These are phyloP conservation scores for Icerya purchasi DNA, from an alignment of 2,888 invertebrate species.

Conservation along the genomic window DNA sequence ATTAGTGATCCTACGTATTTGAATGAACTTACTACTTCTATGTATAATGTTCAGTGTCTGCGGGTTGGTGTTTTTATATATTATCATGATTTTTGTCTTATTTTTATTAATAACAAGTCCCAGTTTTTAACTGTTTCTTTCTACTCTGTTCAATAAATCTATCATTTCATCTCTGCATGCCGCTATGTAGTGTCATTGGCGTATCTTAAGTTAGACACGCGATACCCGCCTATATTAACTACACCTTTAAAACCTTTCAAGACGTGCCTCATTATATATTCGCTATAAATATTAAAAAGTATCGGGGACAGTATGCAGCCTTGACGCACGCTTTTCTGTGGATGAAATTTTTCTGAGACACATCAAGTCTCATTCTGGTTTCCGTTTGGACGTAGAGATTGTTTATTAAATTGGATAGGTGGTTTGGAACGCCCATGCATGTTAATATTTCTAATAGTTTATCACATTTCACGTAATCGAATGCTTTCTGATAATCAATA, in stretches of 20 bases:
- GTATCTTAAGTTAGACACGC: neutral
- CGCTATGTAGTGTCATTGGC: neutral
- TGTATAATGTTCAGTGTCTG: no score
- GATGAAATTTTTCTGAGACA: neutral
- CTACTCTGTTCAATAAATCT: neutral
- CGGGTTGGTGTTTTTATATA: neutral
- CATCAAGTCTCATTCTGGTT: neutral
- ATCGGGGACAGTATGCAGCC: neutral
- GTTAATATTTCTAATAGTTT: neutral
- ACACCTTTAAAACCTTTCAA: neutral
- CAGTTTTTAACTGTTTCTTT: no score
- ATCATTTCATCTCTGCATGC: neutral
- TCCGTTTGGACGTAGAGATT: neutral
- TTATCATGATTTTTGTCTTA: neutral
- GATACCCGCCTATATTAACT: neutral
- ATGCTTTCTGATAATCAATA: neutral
- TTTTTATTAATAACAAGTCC: neutral
- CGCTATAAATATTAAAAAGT: neutral
- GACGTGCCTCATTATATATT: neutral
- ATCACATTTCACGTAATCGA: neutral
- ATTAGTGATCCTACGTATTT: no score
- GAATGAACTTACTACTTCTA: no score
- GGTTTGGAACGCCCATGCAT: neutral
- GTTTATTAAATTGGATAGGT: neutral
- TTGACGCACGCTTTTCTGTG: neutral